These are phyloP conservation scores for Desmodus rotundus DNA, from an alignment of 2,113 vertebrate genomes.

Conservation along the genomic window DNA sequence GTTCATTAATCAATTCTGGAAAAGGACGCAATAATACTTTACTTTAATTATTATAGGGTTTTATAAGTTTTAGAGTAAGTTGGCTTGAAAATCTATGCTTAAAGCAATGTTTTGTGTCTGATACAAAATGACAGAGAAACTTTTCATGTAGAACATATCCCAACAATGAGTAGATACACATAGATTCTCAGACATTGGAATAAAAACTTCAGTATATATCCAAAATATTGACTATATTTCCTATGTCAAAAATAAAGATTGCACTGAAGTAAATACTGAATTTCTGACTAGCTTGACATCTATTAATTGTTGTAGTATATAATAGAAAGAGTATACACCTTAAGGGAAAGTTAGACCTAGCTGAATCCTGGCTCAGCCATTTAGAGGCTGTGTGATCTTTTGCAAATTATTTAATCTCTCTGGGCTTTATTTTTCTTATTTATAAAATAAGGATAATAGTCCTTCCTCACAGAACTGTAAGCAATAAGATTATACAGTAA, in stretches of 20 bases:
- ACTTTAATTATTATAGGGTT: constrained; percentile 20
- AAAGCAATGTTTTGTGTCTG: background rate
- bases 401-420: background rate
- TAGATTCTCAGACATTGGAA: background rate
- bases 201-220: background rate
- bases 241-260: background rate
- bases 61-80: background rate
- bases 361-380: background rate
- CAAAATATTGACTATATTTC: background rate
- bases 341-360: background rate
- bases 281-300: background rate
- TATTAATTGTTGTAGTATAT: background rate
- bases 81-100: background rate
- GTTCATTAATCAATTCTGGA: constrained; percentile 1
- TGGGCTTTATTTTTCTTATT: background rate
- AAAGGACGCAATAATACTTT: background rate
- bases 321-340: background rate
- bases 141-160: background rate
- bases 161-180: background rate
- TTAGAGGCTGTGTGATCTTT: background rate
- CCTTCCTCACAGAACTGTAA: background rate
- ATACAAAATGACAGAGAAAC: background rate
- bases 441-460: constrained; percentile 17
- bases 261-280: background rate
- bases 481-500: background rate